phyloP scores from a whole-genome alignment of 2,113 vertebrate species.

The Marmota monax region DNA sequence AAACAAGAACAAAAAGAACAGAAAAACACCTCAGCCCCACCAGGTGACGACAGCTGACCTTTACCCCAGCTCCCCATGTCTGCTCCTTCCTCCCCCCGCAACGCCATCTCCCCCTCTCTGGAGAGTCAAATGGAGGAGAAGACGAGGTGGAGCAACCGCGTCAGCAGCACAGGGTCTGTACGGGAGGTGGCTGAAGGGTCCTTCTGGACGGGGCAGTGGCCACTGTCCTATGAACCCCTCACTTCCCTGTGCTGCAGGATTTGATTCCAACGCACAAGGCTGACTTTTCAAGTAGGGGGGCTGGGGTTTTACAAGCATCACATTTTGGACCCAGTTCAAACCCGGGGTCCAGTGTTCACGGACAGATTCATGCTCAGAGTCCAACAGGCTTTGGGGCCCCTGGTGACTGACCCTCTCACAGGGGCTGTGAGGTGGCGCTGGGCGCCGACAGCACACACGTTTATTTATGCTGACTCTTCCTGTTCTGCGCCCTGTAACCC shows the following conservation, averaged over 20 bases:
- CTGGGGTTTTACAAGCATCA: not conserved
- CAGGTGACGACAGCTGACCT: not conserved
- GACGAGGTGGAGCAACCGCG: not conserved
- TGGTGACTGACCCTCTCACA: not conserved
- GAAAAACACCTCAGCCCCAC: not conserved
- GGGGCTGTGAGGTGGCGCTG: fast-evolving
- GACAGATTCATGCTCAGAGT: not conserved
- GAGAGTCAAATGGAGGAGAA: not conserved
- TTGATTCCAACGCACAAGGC: not conserved
- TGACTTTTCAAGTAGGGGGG: not conserved
- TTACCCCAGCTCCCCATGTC: not conserved
- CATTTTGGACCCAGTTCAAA: not conserved
- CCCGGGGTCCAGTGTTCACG: not conserved
- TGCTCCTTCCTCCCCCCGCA: no score
- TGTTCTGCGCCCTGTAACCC: not conserved
- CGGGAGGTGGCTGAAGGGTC: fast-evolving
- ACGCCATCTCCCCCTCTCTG: no score
- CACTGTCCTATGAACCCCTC: not conserved
- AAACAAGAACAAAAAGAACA: not conserved
- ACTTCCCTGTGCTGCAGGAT: not conserved
- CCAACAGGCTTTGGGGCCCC: not conserved
- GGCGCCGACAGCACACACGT: not conserved
- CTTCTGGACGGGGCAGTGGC: not conserved
- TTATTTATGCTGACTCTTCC: not conserved
- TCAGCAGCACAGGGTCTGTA: fast-evolving